Percentiles rank a stretch among this genome's conserved stretches.
phyloP scores from a whole-genome alignment of 2,888 invertebrate genomes.

The Lacanobia wlatinum region DNA sequence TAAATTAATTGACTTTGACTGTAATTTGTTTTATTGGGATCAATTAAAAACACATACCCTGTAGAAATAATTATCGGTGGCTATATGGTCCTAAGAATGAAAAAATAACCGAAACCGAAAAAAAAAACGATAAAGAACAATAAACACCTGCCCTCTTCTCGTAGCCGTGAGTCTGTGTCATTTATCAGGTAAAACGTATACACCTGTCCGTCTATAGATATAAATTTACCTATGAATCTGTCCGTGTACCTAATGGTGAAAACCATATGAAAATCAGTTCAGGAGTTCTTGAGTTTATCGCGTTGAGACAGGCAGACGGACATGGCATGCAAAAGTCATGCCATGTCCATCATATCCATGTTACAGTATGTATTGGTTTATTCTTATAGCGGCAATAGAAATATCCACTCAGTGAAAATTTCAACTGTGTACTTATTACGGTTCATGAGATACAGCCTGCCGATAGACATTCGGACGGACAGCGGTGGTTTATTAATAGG shows the following conservation, averaged over 20 bases:
- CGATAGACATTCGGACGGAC: neutral
- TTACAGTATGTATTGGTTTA: neutral
- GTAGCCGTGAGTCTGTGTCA: conserved; percentile 5
- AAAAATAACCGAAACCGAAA: neutral
- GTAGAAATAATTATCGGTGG: neutral
- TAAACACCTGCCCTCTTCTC: conserved; percentile 27
- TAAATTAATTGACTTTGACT: too few species aligned
- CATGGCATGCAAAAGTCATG: neutral
- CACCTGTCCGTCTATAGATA: conserved; percentile 47
- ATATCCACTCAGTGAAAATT: too few species aligned
- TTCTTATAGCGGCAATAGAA: too few species aligned
- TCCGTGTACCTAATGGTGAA: neutral
- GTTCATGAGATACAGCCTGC: neutral
- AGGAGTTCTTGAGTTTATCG: neutral
- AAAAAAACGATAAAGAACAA: conserved; percentile 8
- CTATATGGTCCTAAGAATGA: neutral
- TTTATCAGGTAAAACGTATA: conserved; percentile 18
- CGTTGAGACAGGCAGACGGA: too few species aligned
- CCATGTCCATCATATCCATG: too few species aligned
- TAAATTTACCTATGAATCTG: neutral
- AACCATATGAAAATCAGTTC: neutral
- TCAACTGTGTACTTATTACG: too few species aligned
- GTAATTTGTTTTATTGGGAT: too few species aligned
- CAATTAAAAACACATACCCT: neutral
- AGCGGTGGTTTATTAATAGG: too few species aligned